These are phyloP conservation scores for Andrena marginata DNA, from an alignment of 2,888 invertebrate species.

Conservation along the genomic window DNA sequence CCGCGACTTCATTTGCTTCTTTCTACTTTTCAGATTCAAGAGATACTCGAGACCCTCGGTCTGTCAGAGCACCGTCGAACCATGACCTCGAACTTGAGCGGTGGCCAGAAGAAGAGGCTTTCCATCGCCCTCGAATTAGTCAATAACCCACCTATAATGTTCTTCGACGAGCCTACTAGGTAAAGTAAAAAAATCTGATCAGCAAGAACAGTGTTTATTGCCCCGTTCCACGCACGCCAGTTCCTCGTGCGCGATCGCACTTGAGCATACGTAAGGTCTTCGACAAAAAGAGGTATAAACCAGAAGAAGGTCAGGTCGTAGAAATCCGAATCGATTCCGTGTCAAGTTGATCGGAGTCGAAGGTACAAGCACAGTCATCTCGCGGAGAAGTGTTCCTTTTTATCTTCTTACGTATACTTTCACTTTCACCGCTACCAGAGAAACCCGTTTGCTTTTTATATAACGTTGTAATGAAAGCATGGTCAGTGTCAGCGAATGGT, in stretches of 20 bases:
- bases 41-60: constrained; percentile 95
- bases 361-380: background rate
- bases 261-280: background rate
- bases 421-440: constrained; percentile 57
- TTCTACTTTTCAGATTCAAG: constrained; percentile 90
- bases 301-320: background rate
- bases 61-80: constrained; percentile 95
- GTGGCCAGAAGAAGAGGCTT: constrained; percentile 97
- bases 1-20: background rate
- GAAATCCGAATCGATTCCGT: background rate
- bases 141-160: constrained; percentile 99
- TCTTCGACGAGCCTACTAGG: constrained; percentile 98
- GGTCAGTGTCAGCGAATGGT: constrained; percentile 46
- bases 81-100: constrained; percentile 96
- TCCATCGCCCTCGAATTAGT: constrained; percentile 97
- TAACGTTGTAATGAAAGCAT: constrained; percentile 35
- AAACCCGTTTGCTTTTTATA: constrained; percentile 46
- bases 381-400: background rate
- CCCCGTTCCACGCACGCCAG: no score
- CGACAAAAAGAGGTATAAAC: background rate
- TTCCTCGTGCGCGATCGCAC: no score
- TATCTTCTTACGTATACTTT: constrained; percentile 6
- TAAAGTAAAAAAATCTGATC: constrained; percentile 73
- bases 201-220: no score
- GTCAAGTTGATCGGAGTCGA: background rate